phyloP scores from a whole-genome alignment of 2,888 invertebrate genomes.

The Dexiosoma caninum region DNA sequence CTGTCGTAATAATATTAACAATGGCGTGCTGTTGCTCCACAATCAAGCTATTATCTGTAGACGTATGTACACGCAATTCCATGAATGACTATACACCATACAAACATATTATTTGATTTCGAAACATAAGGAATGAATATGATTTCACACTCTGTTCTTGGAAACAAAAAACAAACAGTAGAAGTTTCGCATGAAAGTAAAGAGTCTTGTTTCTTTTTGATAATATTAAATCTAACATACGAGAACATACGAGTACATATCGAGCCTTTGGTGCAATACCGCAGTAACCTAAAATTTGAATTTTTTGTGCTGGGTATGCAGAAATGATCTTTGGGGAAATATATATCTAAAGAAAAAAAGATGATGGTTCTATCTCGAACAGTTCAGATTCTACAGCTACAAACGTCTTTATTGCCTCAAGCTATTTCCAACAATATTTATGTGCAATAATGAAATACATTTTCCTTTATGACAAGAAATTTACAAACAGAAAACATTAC shows the following conservation, averaged over 20 bases:
- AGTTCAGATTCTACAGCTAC: too few species aligned
- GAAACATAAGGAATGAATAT: background rate
- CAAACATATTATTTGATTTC: background rate
- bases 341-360: too few species aligned
- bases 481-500: too few species aligned
- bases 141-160: background rate
- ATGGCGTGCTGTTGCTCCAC: background rate
- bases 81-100: background rate
- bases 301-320: too few species aligned
- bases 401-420: too few species aligned
- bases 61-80: background rate
- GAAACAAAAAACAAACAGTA: background rate
- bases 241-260: background rate
- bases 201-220: background rate
- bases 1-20: background rate
- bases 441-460: too few species aligned
- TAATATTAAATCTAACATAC: background rate
- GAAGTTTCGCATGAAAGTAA: background rate
- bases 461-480: too few species aligned
- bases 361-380: too few species aligned
- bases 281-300: too few species aligned
- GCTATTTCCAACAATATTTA: too few species aligned
- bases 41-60: background rate
- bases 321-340: too few species aligned
- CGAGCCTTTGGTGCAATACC: too few species aligned